phyloP scores from a whole-genome alignment of 2,888 invertebrate genomes.

The Tenodera sinensis region DNA sequence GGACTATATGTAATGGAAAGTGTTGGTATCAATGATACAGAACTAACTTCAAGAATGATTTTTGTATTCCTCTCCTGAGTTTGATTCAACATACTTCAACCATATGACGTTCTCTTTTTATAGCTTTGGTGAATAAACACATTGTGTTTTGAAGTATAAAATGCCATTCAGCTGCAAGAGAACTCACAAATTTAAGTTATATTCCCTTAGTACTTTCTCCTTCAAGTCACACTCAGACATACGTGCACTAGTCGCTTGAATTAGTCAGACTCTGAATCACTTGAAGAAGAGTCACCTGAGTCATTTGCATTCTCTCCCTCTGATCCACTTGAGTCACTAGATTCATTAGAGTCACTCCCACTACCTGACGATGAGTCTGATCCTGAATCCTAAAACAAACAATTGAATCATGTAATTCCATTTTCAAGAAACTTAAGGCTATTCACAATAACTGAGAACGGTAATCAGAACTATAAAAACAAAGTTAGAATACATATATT shows the following conservation, averaged over 20 bases:
- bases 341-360: slow-evolving; percentile 27
- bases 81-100: background rate
- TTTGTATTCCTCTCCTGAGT: background rate
- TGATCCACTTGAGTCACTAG: slow-evolving; percentile 27
- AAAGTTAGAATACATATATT: no score
- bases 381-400: slow-evolving; percentile 18
- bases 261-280: slow-evolving; percentile 22
- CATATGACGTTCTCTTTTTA: background rate
- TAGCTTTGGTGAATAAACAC: background rate
- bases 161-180: background rate
- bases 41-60: background rate
- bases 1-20: background rate
- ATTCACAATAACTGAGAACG: no score
- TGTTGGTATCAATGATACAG: background rate
- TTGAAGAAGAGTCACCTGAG: slow-evolving; percentile 27
- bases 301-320: slow-evolving; percentile 14
- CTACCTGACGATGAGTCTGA: slow-evolving; percentile 32
- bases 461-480: no score
- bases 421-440: background rate
- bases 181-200: background rate
- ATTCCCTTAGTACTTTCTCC: background rate
- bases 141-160: background rate
- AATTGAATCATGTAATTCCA: background rate
- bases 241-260: background rate
- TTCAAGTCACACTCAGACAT: no score